Conservation (phyloP, 2,888 invertebrate genomes). For the Eumerus sabulonum region DNA sequence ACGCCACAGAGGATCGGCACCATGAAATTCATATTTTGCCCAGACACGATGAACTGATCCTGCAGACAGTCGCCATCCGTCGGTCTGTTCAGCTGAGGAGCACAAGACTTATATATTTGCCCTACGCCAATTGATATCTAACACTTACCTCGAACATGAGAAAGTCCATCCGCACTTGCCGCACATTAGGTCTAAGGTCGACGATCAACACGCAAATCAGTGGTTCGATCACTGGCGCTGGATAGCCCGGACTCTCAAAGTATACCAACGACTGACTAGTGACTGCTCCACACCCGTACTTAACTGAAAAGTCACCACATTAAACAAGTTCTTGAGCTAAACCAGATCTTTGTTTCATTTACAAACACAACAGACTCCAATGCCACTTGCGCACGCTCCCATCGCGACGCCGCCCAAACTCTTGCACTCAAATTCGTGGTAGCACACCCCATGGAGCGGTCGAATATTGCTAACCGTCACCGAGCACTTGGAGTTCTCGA, state of each 20-base stretch:
- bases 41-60: conserved; percentile 86
- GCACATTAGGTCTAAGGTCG: conserved; percentile 81
- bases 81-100: conserved; percentile 83
- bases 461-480: conserved; percentile 77
- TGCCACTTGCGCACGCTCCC: conserved; percentile 86
- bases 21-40: conserved; percentile 85
- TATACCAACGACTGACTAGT: conserved; percentile 83
- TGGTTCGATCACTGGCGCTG: conserved; percentile 81
- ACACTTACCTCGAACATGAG: conserved; percentile 83
- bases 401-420: conserved; percentile 82
- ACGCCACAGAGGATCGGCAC: conserved; percentile 87
- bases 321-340: neutral
- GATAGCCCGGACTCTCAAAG: conserved; percentile 87
- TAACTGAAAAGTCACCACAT: conserved; percentile 80
- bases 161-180: conserved; percentile 86
- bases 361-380: conserved; percentile 88
- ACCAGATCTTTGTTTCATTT: conserved; percentile 76
- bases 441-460: conserved; percentile 85
- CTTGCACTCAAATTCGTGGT: conserved; percentile 84
- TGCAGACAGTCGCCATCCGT: conserved; percentile 84
- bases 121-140: neutral
- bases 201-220: conserved; percentile 84
- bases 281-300: conserved; percentile 83
- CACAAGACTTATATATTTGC: neutral
- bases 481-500: conserved; percentile 83